Conservation (phyloP, 2,888 invertebrate species). For the Tetrapedia diversipes region DNA sequence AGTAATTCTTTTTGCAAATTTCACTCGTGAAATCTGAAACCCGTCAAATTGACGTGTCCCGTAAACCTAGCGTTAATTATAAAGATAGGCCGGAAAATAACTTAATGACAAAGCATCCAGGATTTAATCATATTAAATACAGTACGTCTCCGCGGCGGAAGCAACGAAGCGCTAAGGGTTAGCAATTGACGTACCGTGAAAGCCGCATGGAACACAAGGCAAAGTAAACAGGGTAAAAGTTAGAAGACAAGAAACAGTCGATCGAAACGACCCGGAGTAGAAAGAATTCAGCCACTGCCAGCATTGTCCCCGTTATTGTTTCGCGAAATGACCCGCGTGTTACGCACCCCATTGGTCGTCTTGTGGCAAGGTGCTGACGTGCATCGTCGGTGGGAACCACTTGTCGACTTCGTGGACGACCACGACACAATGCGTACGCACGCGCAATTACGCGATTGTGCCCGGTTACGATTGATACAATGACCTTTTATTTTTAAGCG, state of each 20-base stretch:
- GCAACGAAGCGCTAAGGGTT: too few species aligned
- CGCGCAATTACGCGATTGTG: slow-evolving; percentile 34
- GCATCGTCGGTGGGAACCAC: slow-evolving; percentile 80
- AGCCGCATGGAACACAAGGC: too few species aligned
- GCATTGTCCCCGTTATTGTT: slow-evolving; percentile 60
- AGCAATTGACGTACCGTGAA: too few species aligned
- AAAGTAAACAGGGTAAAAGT: neutral
- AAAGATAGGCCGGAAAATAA: too few species aligned
- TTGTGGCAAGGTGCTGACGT: slow-evolving; percentile 64
- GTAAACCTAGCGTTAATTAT: too few species aligned
- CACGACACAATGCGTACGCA: slow-evolving; percentile 7
- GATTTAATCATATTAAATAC: too few species aligned
- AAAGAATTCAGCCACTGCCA: slow-evolving; percentile 26
- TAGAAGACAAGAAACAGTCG: slow-evolving; percentile 13
- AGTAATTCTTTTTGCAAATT: too few species aligned
- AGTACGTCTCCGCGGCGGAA: too few species aligned
- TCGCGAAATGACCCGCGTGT: slow-evolving; percentile 62
- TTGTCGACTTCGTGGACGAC: slow-evolving; percentile 74
- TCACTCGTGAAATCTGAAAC: too few species aligned
- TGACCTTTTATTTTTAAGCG: slow-evolving; percentile 74
- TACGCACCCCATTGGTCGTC: slow-evolving; percentile 48
- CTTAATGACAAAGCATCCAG: too few species aligned
- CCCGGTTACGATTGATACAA: slow-evolving; percentile 27
- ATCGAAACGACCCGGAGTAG: neutral
- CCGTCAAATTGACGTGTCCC: too few species aligned